Evolutionary conservation across 2,113 vertebrate genomes (phyloP), one percentile per base, ranked within the genome.

Genomic region (Tapirus terrestris): DNA sequence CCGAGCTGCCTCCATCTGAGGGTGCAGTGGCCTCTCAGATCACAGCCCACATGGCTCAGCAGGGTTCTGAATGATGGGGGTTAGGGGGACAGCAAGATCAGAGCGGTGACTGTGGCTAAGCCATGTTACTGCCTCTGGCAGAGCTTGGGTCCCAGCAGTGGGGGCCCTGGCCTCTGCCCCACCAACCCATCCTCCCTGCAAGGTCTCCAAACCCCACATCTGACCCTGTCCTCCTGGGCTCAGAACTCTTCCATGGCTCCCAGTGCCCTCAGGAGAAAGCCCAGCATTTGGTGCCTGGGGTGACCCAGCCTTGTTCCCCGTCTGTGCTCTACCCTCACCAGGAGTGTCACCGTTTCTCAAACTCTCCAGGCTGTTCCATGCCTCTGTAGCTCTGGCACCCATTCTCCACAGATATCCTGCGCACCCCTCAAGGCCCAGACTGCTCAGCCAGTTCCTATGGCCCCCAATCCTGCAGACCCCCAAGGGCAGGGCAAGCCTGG

Each of bases 381-480:
- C 58, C 39, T 60, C 23, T 45, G 61, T 3, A 27, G 53, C 61
- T 33, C 43, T 61, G 23, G 51, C 9, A 23, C 43, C 94, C 39
- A 6, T 18, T 51, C 27, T 43, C 77, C 67, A 51, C 27, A 0
- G 1, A 53, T 8, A 61, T 20, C 16, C n/a, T 29, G 33, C 82
- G 13, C 1, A 3, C 14, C 79, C 31, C 1, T 3, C 43, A 21
- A 67, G 31, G 61, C 63, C 61, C 43, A 43, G 31, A n/a, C 7
- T 0, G 33, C 25, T 39, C 8, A 3, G 13, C 65, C 85, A 17
- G 53, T 23, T 27, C 29, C 3, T 21, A 1, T 1, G 4, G 33
- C 61, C 25, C 65, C 33, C 14, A 53, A 53, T 16, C 33, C 53
- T 39, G 33, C 39, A 36, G 45, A 33, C 18, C 75, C 58, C 67